These are phyloP conservation scores for Pteropus rufus DNA, from an alignment of 2,797 vertebrate genomes.

Conservation along the genomic window DNA sequence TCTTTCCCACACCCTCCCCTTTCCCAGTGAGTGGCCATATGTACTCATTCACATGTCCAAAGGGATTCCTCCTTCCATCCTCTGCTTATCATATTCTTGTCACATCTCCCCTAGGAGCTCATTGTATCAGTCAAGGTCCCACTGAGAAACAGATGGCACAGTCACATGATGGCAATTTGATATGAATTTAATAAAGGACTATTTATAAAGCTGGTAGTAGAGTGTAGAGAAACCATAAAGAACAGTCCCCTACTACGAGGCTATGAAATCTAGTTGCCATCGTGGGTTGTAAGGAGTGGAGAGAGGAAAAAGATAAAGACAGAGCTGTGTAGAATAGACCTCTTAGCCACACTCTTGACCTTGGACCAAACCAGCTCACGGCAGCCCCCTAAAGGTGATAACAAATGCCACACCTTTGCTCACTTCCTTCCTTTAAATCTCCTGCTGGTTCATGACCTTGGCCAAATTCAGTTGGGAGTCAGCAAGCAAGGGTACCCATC, in stretches of 20 bases:
- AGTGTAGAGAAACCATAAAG: background rate
- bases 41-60: background rate
- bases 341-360: background rate
- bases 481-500: background rate
- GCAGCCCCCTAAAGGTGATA: background rate
- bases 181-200: conserved; percentile 30
- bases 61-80: background rate
- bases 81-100: background rate
- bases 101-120: background rate
- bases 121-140: background rate
- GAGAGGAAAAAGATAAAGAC: background rate
- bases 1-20: background rate
- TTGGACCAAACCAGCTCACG: background rate
- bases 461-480: background rate
- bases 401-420: too few relatives aligned
- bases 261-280: background rate
- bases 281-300: background rate
- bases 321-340: background rate
- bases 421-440: background rate
- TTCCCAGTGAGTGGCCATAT: background rate
- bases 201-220: background rate
- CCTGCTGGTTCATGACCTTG: background rate
- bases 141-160: conserved; percentile 2
- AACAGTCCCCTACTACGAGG: background rate
- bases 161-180: background rate